These are phyloP conservation scores for Ascidia mentula DNA, from an alignment of 23 tunicate species.

Conservation along the genomic window DNA sequence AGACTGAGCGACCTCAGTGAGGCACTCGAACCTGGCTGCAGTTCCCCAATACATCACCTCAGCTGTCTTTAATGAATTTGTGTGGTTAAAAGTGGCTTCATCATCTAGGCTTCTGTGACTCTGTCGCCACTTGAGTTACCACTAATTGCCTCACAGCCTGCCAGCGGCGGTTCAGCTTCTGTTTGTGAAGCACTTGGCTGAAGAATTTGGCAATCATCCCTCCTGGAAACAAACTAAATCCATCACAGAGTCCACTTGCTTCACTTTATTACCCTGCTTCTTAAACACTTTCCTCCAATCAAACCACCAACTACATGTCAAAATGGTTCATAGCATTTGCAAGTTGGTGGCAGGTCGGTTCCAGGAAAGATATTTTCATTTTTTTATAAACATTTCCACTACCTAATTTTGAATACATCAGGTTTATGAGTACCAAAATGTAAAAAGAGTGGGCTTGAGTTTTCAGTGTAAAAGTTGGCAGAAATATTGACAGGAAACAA, in stretches of 20 bases:
- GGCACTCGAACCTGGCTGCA: neutral
- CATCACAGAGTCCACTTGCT: neutral
- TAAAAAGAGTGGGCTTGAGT: no score
- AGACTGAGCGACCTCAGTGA: neutral
- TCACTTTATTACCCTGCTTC: neutral
- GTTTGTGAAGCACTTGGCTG: neutral
- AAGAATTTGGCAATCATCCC: neutral
- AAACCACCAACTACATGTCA: no score
- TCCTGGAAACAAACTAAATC: neutral
- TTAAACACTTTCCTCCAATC: no score
- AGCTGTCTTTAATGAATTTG: slow-evolving; percentile 4
- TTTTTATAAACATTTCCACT: no score
- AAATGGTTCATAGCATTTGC: no score
- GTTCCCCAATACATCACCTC: neutral
- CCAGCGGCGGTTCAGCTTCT: neutral
- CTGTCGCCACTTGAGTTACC: neutral
- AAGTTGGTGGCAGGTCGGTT: no score
- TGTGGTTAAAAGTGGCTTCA: neutral
- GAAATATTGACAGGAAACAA: no score
- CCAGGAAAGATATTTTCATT: no score
- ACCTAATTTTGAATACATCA: no score
- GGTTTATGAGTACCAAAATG: no score
- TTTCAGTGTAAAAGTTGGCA: no score
- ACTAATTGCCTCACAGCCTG: neutral
- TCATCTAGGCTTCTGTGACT: neutral